Base-by-base conservation (phyloP, 2,113 vertebrate species). In the Sturnus vulgaris region DNA sequence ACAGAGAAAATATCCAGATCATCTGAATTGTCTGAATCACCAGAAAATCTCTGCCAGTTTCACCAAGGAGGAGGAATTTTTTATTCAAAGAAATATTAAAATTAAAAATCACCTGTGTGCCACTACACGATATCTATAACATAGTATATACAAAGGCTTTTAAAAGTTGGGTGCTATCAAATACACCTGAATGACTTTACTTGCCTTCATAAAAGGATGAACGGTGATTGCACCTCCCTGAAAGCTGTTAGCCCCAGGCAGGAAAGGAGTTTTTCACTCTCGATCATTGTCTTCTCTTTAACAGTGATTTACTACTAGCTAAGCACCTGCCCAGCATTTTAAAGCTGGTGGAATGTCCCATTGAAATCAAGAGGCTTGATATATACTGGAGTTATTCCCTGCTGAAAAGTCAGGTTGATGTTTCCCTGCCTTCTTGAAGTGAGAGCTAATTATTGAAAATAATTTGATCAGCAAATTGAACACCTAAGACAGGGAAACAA, bases 181-280 rank as follows among this genome's bases (percentile, higher is more conserved):
- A 86, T 47, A 77, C 65, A 95, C 68, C 79, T 90, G 88, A 94
- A 90, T 88, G 71, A 83, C 72, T 95, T 97, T 92, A 86, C 49
- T 93, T 92, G 40, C 55, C 53, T 52, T 90, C 80, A 86, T 66
- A 90, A 92, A 92, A 80, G 75, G 33, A 65, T 52, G 71, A 93
- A 40, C 1, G 0, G 39, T 73, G 22, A 33, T 44, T 21, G 50
- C 19, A 73, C 59, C 52, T 96, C 75, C 87, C 63, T 90, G 78
- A 77, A 94, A 90, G 50, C 37, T 70, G 59, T 70, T 92, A 90
- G 85, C 82, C 68, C n/a, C 21, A 70, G 88, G 82, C 68, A 93
- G 64, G 42, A 86, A 90, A 90, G 84, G 60, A 75, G 72, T 73
- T 96, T 96, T 90, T 83, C 60, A 79, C 52, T 66, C 52, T 92